phyloP scores from a whole-genome alignment of 2,888 invertebrate species.

The Morpho deidamia region DNA sequence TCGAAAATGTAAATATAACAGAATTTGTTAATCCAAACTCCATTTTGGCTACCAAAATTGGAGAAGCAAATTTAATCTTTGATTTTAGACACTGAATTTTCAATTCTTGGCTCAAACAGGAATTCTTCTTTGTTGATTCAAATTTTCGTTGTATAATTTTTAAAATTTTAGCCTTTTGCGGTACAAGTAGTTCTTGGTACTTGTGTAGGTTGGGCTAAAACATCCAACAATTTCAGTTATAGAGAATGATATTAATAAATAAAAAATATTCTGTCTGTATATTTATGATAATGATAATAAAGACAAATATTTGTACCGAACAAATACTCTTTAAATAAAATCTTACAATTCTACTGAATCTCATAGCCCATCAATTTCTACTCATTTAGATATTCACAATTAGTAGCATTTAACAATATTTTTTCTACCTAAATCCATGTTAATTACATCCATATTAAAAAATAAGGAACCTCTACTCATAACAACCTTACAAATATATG shows the following conservation, averaged over 20 bases:
- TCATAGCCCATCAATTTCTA: no score
- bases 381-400: no score
- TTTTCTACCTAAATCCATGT: no score
- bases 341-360: no score
- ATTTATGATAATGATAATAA: no score
- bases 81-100: not conserved
- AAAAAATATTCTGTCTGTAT: not conserved
- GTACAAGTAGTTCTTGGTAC: conserved; percentile 46
- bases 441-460: no score
- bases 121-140: not conserved
- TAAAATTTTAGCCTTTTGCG: conserved; percentile 32
- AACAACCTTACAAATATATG: no score
- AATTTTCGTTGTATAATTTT: not conserved
- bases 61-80: conserved; percentile 4
- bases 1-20: conserved; percentile 31
- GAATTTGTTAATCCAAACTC: conserved; percentile 11
- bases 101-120: not conserved
- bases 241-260: not conserved
- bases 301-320: no score
- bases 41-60: not conserved
- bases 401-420: no score
- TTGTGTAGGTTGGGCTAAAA: conserved; percentile 56
- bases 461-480: no score
- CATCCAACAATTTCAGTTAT: not conserved
- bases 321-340: no score